These are phyloP conservation scores for Phyto melanocephala DNA, from an alignment of 2,888 invertebrate species.

Conservation along the genomic window DNA sequence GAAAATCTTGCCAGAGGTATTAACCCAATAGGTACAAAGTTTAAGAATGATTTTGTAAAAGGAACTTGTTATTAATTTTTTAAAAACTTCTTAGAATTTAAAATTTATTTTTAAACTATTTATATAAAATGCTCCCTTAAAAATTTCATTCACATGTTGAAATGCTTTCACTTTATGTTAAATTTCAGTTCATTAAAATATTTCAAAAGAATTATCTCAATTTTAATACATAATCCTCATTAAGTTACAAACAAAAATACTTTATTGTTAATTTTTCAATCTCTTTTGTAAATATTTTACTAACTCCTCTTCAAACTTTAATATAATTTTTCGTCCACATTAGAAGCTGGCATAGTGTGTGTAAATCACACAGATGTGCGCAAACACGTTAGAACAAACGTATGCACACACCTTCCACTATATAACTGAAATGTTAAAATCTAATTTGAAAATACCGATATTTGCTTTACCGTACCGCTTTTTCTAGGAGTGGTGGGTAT, in stretches of 20 bases:
- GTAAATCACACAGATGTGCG: neutral
- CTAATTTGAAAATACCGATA: constrained; percentile 16
- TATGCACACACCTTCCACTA: neutral
- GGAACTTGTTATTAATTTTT: too few species aligned
- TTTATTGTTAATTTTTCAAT: neutral
- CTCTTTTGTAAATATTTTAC: neutral
- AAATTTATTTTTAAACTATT: too few species aligned
- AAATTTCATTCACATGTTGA: too few species aligned
- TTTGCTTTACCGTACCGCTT: neutral
- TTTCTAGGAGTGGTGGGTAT: too few species aligned
- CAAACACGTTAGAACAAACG: neutral
- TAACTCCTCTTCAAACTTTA: neutral
- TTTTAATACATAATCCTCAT: neutral
- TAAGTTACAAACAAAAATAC: neutral
- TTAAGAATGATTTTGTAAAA: too few species aligned
- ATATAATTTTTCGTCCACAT: neutral
- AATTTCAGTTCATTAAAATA: too few species aligned
- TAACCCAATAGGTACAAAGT: too few species aligned
- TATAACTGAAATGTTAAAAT: neutral
- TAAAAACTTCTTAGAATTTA: too few species aligned
- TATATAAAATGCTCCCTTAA: too few species aligned
- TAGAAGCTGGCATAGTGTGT: neutral
- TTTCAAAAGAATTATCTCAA: neutral
- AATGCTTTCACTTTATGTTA: too few species aligned
- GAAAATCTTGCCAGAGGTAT: too few species aligned